Evolutionary conservation across 2,888 invertebrate species (phyloP), one percentile per base, ranked within the genome.

Genomic region (Anaspis maculata): DNA sequence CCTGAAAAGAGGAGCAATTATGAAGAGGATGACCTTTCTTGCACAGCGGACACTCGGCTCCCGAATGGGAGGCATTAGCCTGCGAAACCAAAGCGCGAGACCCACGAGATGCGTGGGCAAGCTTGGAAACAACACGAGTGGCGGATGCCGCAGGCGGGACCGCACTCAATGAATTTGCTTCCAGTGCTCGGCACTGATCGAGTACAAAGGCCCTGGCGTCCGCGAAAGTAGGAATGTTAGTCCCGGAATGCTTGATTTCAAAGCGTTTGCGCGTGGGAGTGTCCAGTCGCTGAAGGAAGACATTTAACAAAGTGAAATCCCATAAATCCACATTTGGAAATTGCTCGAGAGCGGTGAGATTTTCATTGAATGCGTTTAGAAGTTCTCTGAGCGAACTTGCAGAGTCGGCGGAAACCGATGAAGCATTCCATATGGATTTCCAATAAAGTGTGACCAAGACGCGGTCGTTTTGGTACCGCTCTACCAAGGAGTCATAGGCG

Each of bases 121-220:
- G n/a, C n/a, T n/a, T n/a, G n/a, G n/a, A n/a, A n/a, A n/a, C n/a
- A n/a, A n/a, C n/a, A n/a, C n/a, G n/a, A n/a, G n/a, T n/a, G n/a
- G n/a, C n/a, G n/a, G n/a, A n/a, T n/a, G n/a, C n/a, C n/a, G n/a
- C n/a, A n/a, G n/a, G n/a, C n/a, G n/a, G n/a, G n/a, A 9, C 9
- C 9, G 5, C 9, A 19, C 19, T 19, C 19, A 19, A 19, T 9
- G 24, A 5, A 5, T 3, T 13, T 5, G 13, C 13, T 26, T 26
- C 27, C 13, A 26, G 3, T 4, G 27, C 27, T 4, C 27, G 27
- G 13, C 27, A 26, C 27, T 26, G 27, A 13, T 26, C 13, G 3
- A 13, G 5, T 5, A 13, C 27, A 13, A 26, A 26, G 7, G 7
- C 5, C 12, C 6, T 26, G 5, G 13, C 3, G n/a, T 26, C 27